Conservation (phyloP, 2,888 invertebrate species). For the Drosophila histrio region DNA sequence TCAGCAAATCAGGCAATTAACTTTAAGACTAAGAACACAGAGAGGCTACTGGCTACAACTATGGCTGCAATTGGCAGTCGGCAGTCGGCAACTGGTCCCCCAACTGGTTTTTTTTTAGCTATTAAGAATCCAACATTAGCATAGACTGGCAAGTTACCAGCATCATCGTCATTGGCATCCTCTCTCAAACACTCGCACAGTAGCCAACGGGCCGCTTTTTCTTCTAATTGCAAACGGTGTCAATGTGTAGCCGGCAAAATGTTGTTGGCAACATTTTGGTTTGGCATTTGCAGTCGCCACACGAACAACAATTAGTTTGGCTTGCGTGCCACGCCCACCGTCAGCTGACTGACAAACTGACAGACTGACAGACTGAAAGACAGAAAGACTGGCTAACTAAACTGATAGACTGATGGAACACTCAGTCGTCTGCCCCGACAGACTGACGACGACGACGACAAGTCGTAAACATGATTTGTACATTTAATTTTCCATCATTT, state of each 20-base stretch:
- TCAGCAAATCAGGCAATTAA: slow-evolving; percentile 72
- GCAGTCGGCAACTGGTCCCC: slow-evolving; percentile 11
- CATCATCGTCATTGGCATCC: slow-evolving; percentile 42
- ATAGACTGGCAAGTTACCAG: slow-evolving; percentile 31
- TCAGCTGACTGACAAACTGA: slow-evolving; percentile 25
- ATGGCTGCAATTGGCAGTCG: slow-evolving; percentile 17
- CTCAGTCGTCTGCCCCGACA: slow-evolving; percentile 17
- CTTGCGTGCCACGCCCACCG: slow-evolving; percentile 66
- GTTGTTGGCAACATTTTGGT: slow-evolving; percentile 30
- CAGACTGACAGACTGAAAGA: slow-evolving; percentile 17
- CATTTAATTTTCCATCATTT: slow-evolving; percentile 75
- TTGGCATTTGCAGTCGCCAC: slow-evolving; percentile 32
- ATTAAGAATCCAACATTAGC: slow-evolving; percentile 61
- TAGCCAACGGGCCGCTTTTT: slow-evolving; percentile 71
- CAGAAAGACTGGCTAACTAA: slow-evolving; percentile 25
- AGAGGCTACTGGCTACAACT: slow-evolving; percentile 8
- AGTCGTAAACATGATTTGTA: slow-evolving; percentile 77
- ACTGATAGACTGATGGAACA: slow-evolving; percentile 43
- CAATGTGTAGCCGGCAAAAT: slow-evolving; percentile 53
- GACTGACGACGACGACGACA: slow-evolving; percentile 71
- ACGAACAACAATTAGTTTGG: slow-evolving; percentile 68
- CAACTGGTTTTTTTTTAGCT: slow-evolving; percentile 67
- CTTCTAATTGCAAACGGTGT: slow-evolving; percentile 77
- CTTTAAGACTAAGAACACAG: slow-evolving; percentile 44
- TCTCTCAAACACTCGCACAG: slow-evolving; percentile 49